Percentiles rank a stretch among this genome's conserved stretches.
phyloP scores from a whole-genome alignment of 2,113 vertebrate genomes.

The Protomyctophum bolini region DNA sequence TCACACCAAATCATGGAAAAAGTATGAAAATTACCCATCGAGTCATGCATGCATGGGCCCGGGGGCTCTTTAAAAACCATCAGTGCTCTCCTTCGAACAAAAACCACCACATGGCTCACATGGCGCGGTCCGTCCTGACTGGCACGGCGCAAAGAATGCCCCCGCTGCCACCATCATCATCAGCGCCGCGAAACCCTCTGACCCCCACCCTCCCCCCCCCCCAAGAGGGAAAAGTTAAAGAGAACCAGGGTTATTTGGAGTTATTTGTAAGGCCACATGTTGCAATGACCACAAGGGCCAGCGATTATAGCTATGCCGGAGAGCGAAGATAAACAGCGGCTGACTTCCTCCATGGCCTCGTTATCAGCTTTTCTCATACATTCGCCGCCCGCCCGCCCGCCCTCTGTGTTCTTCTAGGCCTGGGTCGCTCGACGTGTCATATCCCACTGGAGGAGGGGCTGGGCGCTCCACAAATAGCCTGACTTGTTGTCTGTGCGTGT shows the following conservation, averaged over 20 bases:
- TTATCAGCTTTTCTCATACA: slow-evolving; percentile 75
- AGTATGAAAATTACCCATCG: slow-evolving; percentile 82
- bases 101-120: slow-evolving; percentile 53
- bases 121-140: slow-evolving; percentile 29
- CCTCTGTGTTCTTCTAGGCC: slow-evolving; percentile 41
- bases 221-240: slow-evolving; percentile 35
- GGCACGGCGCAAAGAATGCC: slow-evolving; percentile 44
- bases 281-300: slow-evolving; percentile 49
- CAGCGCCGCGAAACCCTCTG: slow-evolving; percentile 2
- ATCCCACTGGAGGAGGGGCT: slow-evolving; percentile 50
- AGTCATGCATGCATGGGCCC: slow-evolving; percentile 69
- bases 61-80: slow-evolving; percentile 68
- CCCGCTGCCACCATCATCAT: slow-evolving; percentile 23
- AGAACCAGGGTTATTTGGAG: slow-evolving; percentile 40
- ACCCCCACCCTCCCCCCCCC: slow-evolving; percentile 12
- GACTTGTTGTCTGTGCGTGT: slow-evolving; percentile 51
- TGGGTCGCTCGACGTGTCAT: slow-evolving; percentile 58
- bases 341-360: slow-evolving; percentile 71
- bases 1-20: slow-evolving; percentile 72
- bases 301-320: slow-evolving; percentile 51
- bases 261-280: slow-evolving; percentile 61
- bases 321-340: slow-evolving; percentile 74
- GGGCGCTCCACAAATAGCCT: slow-evolving; percentile 61
- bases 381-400: too few species aligned
- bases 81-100: slow-evolving; percentile 66